Evolutionary conservation across 2,797 vertebrate genomes (phyloP), one percentile per base, ranked within the genome.

Genomic region (Epinephelus coioides): DNA sequence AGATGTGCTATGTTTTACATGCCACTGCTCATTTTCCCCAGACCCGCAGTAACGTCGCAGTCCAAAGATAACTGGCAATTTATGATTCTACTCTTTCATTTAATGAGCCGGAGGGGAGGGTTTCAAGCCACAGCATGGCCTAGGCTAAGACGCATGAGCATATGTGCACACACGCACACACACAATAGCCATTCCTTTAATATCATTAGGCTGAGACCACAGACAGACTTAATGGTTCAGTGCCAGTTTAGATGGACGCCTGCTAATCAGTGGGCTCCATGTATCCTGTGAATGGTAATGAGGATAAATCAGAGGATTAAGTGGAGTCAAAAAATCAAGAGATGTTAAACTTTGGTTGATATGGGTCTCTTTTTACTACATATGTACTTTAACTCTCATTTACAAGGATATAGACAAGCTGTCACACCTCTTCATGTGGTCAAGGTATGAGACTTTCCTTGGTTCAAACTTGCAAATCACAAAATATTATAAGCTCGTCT

Each of bases 1-100:
- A 90, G 89, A 94, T 84, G 90, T 91, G 90, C 86, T 88, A 83
- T 94, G 92, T 95, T 94, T 92, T 92, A 95, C 92, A 95, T 90
- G 91, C 88, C 91, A 90, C 89, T 86, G 92, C 93, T 94, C 85
- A 91, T 91, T 92, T 88, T 91, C 91, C 81, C 88, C 89, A 86
- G 79, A 87, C 84, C 83, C 79, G 51, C 83, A 76, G 85, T 86
- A 90, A 92, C 77, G 79, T 88, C 86, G 91, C 91, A 54, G 75
- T 92, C 89, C 91, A 94, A 95, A 92, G 92, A 95, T 92, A 94
- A 94, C 91, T 89, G 85, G 83, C 86, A 92, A 93, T 94, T 93
- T 92, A 94, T 91, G 89, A 91, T 90, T 92, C 90, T 86, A 88
- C 82, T 86, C 88, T 92, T 91, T 92, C 84, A 88, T 88, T 92